Evolutionary conservation across 2,113 vertebrate genomes (phyloP).

Genomic region (Caracal caracal): DNA sequence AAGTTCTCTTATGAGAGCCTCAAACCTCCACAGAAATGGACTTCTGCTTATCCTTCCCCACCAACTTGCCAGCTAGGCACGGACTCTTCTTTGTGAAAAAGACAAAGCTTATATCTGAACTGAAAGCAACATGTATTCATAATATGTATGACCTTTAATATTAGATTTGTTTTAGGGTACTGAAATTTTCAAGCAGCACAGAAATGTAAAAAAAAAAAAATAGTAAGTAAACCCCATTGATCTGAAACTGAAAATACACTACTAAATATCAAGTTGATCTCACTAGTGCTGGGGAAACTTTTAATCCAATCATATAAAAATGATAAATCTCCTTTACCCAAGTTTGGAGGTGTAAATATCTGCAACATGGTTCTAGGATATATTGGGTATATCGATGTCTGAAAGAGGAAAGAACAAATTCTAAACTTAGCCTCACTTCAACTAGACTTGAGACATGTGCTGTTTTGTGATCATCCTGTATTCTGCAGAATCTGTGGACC

Average conservation of each 20-base stretch:
- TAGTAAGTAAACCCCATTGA: not conserved
- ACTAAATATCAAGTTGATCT: not conserved
- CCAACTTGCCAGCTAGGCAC: not conserved
- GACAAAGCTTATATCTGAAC: not conserved
- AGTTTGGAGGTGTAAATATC: not conserved
- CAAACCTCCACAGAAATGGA: not conserved
- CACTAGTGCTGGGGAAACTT: not conserved
- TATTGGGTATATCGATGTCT: not conserved
- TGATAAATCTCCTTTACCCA: not conserved
- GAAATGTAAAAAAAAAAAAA: not conserved
- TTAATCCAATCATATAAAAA: not conserved
- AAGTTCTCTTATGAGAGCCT: not conserved
- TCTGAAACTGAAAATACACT: not conserved
- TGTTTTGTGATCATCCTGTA: not conserved
- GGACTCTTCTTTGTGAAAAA: not conserved
- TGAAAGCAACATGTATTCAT: not conserved
- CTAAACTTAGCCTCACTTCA: not conserved
- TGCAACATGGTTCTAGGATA: not conserved
- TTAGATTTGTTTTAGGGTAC: accelerated
- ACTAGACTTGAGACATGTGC: not conserved
- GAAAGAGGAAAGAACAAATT: not conserved
- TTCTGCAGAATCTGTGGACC: not conserved
- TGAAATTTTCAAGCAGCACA: not conserved
- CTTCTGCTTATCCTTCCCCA: not conserved
- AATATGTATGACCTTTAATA: not conserved